Percentiles rank a stretch among this genome's conserved stretches.
Conservation (phyloP, 1,140 invertebrate genomes). For the Zaprionus taronus region DNA sequence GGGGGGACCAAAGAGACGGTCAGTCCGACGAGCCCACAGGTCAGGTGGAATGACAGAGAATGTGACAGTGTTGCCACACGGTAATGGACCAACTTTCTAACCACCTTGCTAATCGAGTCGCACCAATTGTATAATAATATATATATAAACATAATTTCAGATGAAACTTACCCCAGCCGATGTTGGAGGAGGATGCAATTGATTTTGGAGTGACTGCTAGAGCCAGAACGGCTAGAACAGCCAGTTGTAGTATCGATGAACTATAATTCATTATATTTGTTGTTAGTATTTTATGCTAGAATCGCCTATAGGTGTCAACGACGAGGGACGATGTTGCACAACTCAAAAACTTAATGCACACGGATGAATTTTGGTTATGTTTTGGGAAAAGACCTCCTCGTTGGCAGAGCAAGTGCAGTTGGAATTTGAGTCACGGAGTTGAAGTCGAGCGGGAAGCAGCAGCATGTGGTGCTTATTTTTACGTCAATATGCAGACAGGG, state of each 20-base stretch:
- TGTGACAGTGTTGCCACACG: slow-evolving; percentile 15
- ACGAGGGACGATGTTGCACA: slow-evolving; percentile 14
- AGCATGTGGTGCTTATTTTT: slow-evolving; percentile 39
- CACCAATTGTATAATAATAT: slow-evolving; percentile 40
- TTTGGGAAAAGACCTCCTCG: not conserved
- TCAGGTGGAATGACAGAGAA: slow-evolving; percentile 13
- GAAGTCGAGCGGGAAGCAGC: slow-evolving; percentile 29
- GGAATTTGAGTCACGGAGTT: slow-evolving; percentile 16
- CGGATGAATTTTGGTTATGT: not conserved
- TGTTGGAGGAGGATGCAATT: slow-evolving; percentile 23
- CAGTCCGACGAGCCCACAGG: not conserved
- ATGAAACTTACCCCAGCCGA: slow-evolving; percentile 49
- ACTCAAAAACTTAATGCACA: slow-evolving; percentile 9
- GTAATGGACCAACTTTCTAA: slow-evolving; percentile 18
- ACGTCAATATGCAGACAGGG: slow-evolving; percentile 31
- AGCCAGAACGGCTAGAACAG: slow-evolving; percentile 5
- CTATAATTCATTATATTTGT: slow-evolving; percentile 38
- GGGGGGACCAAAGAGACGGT: not conserved
- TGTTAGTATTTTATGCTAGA: slow-evolving; percentile 7
- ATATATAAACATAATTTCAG: not conserved
- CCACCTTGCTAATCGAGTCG: slow-evolving; percentile 17
- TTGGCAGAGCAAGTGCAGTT: slow-evolving; percentile 7
- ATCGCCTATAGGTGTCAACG: slow-evolving; percentile 6
- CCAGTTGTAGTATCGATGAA: slow-evolving; percentile 11
- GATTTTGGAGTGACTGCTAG: slow-evolving; percentile 3